These are phyloP conservation scores for Typhlomys cinereus DNA, from an alignment of 2,113 vertebrate genomes.

Conservation along the genomic window DNA sequence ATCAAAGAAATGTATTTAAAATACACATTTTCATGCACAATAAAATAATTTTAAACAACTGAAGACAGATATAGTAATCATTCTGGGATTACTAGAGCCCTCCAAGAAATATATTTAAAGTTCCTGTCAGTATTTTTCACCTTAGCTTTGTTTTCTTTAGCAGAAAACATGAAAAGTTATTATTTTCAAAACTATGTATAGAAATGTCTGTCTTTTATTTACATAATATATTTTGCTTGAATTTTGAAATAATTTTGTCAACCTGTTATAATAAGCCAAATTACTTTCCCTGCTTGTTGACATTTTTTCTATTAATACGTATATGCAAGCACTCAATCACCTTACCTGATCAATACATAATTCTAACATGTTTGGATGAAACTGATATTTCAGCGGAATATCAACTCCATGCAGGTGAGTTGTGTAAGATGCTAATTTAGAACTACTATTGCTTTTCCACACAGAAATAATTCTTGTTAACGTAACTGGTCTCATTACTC, in stretches of 20 bases:
- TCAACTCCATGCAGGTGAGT: neutral
- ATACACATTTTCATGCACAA: neutral
- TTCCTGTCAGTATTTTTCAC: neutral
- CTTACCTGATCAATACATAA: neutral
- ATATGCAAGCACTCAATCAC: neutral
- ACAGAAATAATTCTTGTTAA: neutral
- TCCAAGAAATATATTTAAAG: neutral
- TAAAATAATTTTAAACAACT: neutral
- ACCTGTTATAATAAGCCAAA: neutral
- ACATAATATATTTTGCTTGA: neutral
- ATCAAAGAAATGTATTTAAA: neutral
- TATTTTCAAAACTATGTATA: neutral
- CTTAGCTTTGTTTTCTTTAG: neutral
- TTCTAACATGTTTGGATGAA: neutral
- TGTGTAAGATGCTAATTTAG: neutral
- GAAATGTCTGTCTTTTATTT: neutral
- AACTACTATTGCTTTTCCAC: neutral
- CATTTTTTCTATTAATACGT: neutral
- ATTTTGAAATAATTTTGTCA: slow-evolving; percentile 12
- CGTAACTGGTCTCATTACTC: neutral
- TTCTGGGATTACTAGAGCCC: neutral
- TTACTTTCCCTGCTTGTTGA: neutral
- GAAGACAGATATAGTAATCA: neutral
- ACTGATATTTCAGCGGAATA: neutral
- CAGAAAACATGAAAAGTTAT: neutral